Conservation (phyloP, 37 sponge, comb jelly and placozoan species). For the Lycopodina hypogea region DNA sequence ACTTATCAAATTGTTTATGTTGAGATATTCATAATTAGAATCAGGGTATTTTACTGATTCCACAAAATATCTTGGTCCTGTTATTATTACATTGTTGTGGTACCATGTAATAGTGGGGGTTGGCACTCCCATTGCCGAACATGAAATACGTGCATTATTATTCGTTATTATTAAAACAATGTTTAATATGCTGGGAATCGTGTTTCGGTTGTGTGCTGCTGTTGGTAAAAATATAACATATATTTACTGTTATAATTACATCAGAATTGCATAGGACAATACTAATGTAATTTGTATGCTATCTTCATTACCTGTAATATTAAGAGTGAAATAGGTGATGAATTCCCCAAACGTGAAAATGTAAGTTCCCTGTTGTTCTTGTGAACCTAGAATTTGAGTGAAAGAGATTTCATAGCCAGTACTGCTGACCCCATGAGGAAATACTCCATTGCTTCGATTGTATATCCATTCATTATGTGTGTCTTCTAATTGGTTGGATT, state of each 20-base stretch:
- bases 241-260: not conserved
- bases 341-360: not conserved
- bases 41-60: no score
- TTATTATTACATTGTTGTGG: not conserved
- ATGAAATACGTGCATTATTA: no score
- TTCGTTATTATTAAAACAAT: no score
- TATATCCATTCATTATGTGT: not conserved
- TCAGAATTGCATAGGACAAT: not conserved
- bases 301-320: not conserved
- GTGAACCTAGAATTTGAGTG: not conserved
- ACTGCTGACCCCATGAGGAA: slow-evolving; percentile 1
- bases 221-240: not conserved
- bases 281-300: no score
- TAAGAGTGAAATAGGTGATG: not conserved
- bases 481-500: not conserved
- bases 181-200: no score
- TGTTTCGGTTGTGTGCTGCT: no score
- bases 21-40: not conserved
- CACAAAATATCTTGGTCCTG: not conserved
- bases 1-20: not conserved
- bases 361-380: slow-evolving; percentile 32
- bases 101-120: not conserved
- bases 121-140: not conserved
- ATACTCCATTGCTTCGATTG: not conserved
- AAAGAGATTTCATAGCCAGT: not conserved